Evolutionary conservation across 1,140 invertebrate genomes (phyloP).

Genomic region (Aphis gossypii): DNA sequence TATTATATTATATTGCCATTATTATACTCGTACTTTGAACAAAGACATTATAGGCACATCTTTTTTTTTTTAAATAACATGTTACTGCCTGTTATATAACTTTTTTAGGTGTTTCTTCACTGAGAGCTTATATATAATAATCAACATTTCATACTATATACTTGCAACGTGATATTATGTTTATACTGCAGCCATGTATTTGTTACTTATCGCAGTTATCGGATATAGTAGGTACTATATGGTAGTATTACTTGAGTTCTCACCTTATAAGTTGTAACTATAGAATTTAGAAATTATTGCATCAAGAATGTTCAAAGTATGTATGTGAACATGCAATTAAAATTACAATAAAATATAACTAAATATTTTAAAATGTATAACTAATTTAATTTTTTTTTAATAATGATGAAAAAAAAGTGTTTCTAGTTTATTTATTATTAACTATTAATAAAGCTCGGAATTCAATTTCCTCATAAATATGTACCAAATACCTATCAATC

Average conservation of each 20-base stretch:
- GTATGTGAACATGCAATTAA: not conserved
- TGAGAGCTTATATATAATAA: not conserved
- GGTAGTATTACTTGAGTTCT: too few relatives aligned
- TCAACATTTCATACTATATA: not conserved
- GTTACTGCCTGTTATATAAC: too few relatives aligned
- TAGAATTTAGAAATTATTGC: not conserved
- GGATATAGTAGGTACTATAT: not conserved
- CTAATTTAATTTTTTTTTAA: not conserved
- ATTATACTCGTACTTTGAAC: not conserved
- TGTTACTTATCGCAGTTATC: not conserved
- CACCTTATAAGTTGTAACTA: not conserved
- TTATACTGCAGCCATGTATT: not conserved
- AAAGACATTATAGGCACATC: not conserved
- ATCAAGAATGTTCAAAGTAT: not conserved
- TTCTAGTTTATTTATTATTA: not conserved
- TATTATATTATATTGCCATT: not conserved
- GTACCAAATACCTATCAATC: too few relatives aligned
- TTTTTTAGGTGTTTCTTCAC: not conserved
- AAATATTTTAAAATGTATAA: not conserved
- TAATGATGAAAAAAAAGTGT: not conserved
- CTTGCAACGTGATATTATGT: not conserved
- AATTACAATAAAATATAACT: too few relatives aligned
- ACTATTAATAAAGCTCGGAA: too few relatives aligned
- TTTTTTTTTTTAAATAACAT: not conserved
- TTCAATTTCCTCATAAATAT: too few relatives aligned